Evolutionary conservation across 2,888 invertebrate genomes (phyloP).

Genomic region (Drosophila paucipuncta): DNA sequence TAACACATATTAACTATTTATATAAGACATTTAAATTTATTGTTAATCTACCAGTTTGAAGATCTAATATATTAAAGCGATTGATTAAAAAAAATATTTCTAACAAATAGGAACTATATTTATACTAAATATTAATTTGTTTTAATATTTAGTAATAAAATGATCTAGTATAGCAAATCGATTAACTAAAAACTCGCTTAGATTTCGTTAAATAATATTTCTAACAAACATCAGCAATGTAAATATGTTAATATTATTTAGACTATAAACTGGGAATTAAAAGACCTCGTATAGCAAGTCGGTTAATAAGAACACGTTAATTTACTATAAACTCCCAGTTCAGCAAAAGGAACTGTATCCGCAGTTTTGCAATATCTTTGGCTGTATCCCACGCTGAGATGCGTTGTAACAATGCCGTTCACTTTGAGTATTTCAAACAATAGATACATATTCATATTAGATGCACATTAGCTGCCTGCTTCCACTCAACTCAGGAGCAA

Average conservation of each 20-base stretch:
- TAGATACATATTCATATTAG: slow-evolving; percentile 81
- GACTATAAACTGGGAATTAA: neutral
- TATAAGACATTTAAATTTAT: neutral
- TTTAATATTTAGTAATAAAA: neutral
- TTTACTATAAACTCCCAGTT: neutral
- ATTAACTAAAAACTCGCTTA: neutral
- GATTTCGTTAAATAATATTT: neutral
- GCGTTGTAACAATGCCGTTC: slow-evolving; percentile 49
- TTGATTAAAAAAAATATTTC: neutral
- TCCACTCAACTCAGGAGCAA: slow-evolving; percentile 66
- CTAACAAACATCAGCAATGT: neutral
- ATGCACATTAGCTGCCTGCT: slow-evolving; percentile 80
- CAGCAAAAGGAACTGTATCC: neutral
- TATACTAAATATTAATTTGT: neutral
- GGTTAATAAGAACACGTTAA: neutral
- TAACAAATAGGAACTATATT: neutral
- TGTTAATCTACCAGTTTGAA: neutral
- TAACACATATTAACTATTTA: neutral
- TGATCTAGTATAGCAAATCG: neutral
- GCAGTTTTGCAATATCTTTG: slow-evolving; percentile 1
- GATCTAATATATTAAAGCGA: neutral
- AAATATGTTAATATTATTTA: neutral
- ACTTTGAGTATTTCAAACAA: slow-evolving; percentile 65
- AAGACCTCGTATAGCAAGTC: neutral
- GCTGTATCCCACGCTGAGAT: slow-evolving; percentile 61